These are phyloP conservation scores for Emydura subglobosa DNA, from an alignment of 2,113 vertebrate species.

Conservation along the genomic window DNA sequence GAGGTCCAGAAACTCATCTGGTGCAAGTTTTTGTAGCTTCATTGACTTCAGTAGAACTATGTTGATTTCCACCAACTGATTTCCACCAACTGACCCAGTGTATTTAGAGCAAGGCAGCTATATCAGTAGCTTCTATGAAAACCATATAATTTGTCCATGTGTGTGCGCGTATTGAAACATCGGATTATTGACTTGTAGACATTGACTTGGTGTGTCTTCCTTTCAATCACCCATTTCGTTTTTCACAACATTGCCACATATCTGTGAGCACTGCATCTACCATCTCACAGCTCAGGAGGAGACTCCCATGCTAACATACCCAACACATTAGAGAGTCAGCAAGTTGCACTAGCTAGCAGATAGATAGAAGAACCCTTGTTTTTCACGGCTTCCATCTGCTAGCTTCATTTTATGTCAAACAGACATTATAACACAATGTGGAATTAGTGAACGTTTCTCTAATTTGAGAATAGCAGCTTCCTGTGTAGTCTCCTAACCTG, in stretches of 20 bases:
- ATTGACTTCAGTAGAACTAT: constrained; percentile 14
- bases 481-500: neutral
- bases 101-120: constrained; percentile 5
- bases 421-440: neutral
- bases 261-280: neutral
- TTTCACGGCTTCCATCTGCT: constrained; percentile 61
- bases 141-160: neutral
- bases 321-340: neutral
- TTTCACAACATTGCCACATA: neutral
- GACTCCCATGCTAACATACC: neutral
- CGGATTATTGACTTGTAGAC: constrained; percentile 36
- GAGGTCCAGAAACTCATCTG: neutral
- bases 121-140: neutral
- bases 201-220: constrained; percentile 37
- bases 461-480: constrained; percentile 5
- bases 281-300: fast-evolving
- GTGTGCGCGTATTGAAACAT: neutral
- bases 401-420: constrained; percentile 62
- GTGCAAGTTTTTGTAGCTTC: neutral
- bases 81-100: neutral
- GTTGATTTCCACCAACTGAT: neutral
- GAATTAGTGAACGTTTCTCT: neutral
- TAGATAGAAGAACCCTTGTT: constrained; percentile 25
- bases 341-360: neutral
- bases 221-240: neutral